Evolutionary conservation across 2,888 invertebrate genomes (phyloP), one percentile per base, ranked within the genome.

Genomic region (Mystacides longicornis): DNA sequence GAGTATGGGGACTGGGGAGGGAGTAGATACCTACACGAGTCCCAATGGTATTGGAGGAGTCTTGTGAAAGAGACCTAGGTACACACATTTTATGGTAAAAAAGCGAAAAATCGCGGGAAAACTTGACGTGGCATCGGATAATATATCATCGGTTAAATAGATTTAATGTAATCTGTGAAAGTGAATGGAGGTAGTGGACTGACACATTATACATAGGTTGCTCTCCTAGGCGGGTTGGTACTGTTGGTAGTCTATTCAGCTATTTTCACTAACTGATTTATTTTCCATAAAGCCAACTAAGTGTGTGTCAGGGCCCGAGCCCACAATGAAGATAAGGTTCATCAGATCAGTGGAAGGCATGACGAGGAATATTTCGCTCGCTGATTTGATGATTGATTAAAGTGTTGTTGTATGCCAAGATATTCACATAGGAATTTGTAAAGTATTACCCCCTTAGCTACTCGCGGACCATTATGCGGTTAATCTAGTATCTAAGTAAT

Each of bases 131-230:
- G 55, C 57, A 54, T 23, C 43, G n/a, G 37, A 55, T 49, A 57
- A 61, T 61, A 57, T 59, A 61, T 61, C 61, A 61, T 61, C 61
- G 57, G 54, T 55, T 59, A 61, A 61, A 61, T 61, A 59, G 61
- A 61, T 61, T 61, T 61, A 61, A 61, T 61, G 61, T 61, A 61
- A 59, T 61, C 61, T 59, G 61, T 59, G 57, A 61, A 59, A 59
- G 61, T 60, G 60, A 58, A 60, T 37, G 16, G 37, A 37, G 3
- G 16, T 14, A 27, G 11, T 11, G 27, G 11, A 27, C 27, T 11
- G 14, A 37, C 16, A 37, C 37, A 7, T 14, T 37, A 37, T 37
- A 3, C 14, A 37, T 37, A 14, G 37, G 14, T n/a, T 37, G 7
- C 14, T n/a, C 14, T 14, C 14, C 37, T 27, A 27, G 27, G 27